Evolutionary conservation across 2,888 invertebrate genomes (phyloP).

Genomic region (Eilema sororculum): DNA sequence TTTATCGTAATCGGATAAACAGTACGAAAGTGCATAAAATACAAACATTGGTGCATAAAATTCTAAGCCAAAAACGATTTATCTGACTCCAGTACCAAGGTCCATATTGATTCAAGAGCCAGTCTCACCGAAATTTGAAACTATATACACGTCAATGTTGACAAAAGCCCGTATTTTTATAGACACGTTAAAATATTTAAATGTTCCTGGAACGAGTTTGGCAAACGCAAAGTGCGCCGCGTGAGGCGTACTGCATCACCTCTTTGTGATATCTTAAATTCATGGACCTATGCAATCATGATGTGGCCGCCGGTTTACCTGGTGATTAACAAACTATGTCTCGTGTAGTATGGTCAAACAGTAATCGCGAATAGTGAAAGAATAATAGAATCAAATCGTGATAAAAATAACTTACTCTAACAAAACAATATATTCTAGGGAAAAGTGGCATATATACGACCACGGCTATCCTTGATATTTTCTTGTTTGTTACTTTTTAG

Average conservation of each 20-base stretch:
- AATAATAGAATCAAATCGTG: too few relatives aligned
- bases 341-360: too few relatives aligned
- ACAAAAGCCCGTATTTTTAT: slow-evolving; percentile 51
- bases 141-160: slow-evolving; percentile 21
- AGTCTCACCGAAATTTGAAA: slow-evolving; percentile 6
- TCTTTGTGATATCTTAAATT: too few relatives aligned
- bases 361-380: background rate
- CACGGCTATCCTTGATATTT: too few relatives aligned
- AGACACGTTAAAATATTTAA: slow-evolving; percentile 47
- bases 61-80: background rate
- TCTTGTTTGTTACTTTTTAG: too few relatives aligned
- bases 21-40: background rate
- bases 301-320: too few relatives aligned
- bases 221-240: slow-evolving; percentile 45
- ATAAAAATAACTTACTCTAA: too few relatives aligned
- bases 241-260: slow-evolving; percentile 30
- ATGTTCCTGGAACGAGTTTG: slow-evolving; percentile 61
- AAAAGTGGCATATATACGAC: too few relatives aligned
- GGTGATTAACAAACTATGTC: too few relatives aligned
- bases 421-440: too few relatives aligned
- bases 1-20: background rate
- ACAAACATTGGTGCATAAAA: background rate
- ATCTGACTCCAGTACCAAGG: background rate
- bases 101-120: slow-evolving; percentile 1
- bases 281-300: too few relatives aligned